phyloP scores from a whole-genome alignment of 2,113 vertebrate species.

The Onychostoma macrolepis region DNA sequence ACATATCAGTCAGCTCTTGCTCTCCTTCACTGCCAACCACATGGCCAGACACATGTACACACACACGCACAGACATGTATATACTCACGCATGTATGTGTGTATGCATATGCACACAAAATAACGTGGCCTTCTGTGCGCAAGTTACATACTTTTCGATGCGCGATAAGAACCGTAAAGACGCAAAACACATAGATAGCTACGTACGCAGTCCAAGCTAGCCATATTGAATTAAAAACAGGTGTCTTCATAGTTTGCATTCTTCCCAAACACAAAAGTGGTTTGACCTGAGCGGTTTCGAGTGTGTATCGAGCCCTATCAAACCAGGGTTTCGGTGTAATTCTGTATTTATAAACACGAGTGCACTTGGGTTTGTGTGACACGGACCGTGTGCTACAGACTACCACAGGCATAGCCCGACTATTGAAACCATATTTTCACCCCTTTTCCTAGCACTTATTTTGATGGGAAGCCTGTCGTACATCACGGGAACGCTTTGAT shows the following conservation, averaged over 20 bases:
- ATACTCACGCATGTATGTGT: constrained; percentile 34
- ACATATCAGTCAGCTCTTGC: constrained; percentile 71
- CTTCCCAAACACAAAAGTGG: constrained; percentile 75
- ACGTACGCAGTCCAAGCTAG: constrained; percentile 56
- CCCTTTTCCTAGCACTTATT: constrained; percentile 9
- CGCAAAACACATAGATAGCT: constrained; percentile 52
- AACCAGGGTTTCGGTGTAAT: constrained; percentile 71
- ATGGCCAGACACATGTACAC: constrained; percentile 72
- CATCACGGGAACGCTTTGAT: background rate
- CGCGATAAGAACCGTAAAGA: constrained; percentile 23
- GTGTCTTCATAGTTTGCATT: constrained; percentile 79
- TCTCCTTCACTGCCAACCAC: constrained; percentile 61
- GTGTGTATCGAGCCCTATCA: constrained; percentile 69
- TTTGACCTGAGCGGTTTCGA: constrained; percentile 76
- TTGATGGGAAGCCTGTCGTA: constrained; percentile 20
- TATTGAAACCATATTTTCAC: constrained; percentile 77
- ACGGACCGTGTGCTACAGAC: constrained; percentile 61
- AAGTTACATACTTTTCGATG: constrained; percentile 21
- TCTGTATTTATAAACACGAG: constrained; percentile 71
- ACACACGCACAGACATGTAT: constrained; percentile 64
- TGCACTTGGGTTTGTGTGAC: constrained; percentile 70
- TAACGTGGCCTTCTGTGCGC: constrained; percentile 6
- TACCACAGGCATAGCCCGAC: constrained; percentile 61
- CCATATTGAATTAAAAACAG: constrained; percentile 79
- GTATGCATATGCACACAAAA: constrained; percentile 12